These are phyloP conservation scores for Telmatherina bonti DNA, from an alignment of 2,797 vertebrate species.

Conservation along the genomic window DNA sequence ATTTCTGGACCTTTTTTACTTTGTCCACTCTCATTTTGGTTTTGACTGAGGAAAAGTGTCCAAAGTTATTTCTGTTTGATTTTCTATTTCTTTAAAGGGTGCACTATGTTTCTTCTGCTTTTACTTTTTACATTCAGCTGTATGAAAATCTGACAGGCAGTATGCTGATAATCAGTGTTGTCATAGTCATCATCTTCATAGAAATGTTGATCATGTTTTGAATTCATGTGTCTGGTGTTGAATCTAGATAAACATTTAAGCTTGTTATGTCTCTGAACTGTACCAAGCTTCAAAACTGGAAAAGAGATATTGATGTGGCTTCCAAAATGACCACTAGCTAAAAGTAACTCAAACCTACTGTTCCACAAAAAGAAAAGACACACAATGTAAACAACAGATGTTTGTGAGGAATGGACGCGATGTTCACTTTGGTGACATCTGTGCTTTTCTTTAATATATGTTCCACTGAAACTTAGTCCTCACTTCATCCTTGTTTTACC, in stretches of 20 bases:
- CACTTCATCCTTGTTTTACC: slow-evolving; percentile 16
- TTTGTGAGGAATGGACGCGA: slow-evolving; percentile 39
- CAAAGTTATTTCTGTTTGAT: slow-evolving; percentile 49
- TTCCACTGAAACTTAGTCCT: slow-evolving; percentile 18
- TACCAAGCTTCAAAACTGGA: slow-evolving; percentile 26
- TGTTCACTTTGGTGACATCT: slow-evolving; percentile 8
- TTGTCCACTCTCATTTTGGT: slow-evolving; percentile 67
- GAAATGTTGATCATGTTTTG: slow-evolving; percentile 24
- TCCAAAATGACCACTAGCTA: slow-evolving; percentile 50
- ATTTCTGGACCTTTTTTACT: slow-evolving; percentile 40
- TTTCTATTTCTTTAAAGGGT: slow-evolving; percentile 36
- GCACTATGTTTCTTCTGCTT: slow-evolving; percentile 29
- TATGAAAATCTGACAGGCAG: slow-evolving; percentile 4
- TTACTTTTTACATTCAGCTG: slow-evolving; percentile 13
- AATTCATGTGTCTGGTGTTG: slow-evolving; percentile 5
- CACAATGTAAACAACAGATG: slow-evolving; percentile 37
- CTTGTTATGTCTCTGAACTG: slow-evolving; percentile 20
- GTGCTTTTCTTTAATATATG: slow-evolving; percentile 4
- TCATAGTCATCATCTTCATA: slow-evolving; percentile 1
- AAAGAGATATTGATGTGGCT: slow-evolving; percentile 44
- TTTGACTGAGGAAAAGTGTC: slow-evolving; percentile 42
- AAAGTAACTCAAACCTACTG: slow-evolving; percentile 42
- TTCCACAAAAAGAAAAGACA: slow-evolving; percentile 23
- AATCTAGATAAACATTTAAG: slow-evolving; percentile 33
- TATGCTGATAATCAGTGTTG: background rate